These are phyloP conservation scores for Lindbergichthys nudifrons DNA, from an alignment of 2,797 vertebrate species.

Conservation along the genomic window DNA sequence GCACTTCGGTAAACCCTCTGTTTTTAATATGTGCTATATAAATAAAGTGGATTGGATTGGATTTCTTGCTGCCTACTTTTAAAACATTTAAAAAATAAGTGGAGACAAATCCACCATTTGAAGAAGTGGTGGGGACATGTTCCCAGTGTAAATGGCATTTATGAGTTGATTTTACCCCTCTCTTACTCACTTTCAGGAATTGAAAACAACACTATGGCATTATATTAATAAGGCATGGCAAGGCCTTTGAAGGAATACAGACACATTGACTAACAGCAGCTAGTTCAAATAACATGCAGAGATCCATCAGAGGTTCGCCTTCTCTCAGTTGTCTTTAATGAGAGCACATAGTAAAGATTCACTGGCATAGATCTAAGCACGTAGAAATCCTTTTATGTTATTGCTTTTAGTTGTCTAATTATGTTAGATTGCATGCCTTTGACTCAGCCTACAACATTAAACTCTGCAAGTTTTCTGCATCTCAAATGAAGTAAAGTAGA, in stretches of 20 bases:
- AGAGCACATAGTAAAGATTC: constrained; percentile 14
- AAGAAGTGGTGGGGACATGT: too few species aligned
- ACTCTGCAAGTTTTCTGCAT: constrained; percentile 15
- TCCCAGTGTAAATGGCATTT: neutral
- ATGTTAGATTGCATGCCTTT: constrained; percentile 10
- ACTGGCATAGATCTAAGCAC: constrained; percentile 13
- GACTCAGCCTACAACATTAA: constrained; percentile 9
- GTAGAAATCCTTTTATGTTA: constrained; percentile 33
- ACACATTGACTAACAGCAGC: neutral
- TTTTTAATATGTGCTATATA: too few species aligned
- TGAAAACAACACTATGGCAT: neutral
- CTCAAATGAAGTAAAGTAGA: constrained; percentile 8
- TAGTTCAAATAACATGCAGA: constrained; percentile 7
- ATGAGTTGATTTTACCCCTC: neutral
- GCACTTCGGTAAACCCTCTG: too few species aligned
- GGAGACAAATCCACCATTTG: too few species aligned
- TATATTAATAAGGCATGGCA: neutral
- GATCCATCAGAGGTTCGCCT: constrained; percentile 21
- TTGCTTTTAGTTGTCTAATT: constrained; percentile 32
- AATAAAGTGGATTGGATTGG: too few species aligned
- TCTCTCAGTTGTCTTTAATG: constrained; percentile 40
- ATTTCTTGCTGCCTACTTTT: too few species aligned
- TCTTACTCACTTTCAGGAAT: neutral
- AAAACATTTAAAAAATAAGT: too few species aligned
- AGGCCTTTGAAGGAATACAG: neutral